Conservation (phyloP, 2,797 vertebrate species). For the Falco biarmicus region DNA sequence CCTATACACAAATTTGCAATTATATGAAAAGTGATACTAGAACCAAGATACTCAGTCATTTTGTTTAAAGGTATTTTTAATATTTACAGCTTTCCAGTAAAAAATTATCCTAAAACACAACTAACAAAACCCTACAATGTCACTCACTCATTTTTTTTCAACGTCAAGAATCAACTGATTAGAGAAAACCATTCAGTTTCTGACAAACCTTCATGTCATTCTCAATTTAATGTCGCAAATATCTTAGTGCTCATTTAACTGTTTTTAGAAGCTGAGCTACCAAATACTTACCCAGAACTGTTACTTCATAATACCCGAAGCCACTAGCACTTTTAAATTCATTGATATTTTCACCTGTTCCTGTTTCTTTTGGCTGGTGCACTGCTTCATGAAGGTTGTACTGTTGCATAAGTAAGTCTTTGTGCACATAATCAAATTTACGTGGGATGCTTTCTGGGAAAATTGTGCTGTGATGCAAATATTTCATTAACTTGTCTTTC, state of each 20-base stretch:
- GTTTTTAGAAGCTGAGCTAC: not conserved
- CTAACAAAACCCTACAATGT: not conserved
- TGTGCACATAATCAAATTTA: conserved; percentile 81
- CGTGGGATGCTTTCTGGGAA: conserved; percentile 83
- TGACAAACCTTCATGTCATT: not conserved
- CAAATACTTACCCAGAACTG: conserved; percentile 84
- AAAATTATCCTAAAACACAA: not conserved
- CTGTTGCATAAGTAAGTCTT: conserved; percentile 78
- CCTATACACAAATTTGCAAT: not conserved
- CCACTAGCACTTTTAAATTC: conserved; percentile 64
- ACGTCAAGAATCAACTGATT: not conserved
- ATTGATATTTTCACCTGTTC: conserved; percentile 20
- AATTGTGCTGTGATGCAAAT: conserved; percentile 76
- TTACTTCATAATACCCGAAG: conserved; percentile 85
- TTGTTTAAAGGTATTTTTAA: not conserved
- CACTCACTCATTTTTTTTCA: not conserved
- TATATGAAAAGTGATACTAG: not conserved
- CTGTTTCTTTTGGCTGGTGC: conserved; percentile 70
- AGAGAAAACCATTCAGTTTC: not conserved
- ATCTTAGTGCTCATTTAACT: not conserved
- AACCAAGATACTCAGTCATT: not conserved
- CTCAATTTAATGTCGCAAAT: not conserved
- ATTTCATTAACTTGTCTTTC: conserved; percentile 75
- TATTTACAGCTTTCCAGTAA: not conserved
- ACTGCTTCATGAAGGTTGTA: conserved; percentile 84